phyloP scores from a whole-genome alignment of 1,140 invertebrate genomes.

The Nasonia vitripennis region DNA sequence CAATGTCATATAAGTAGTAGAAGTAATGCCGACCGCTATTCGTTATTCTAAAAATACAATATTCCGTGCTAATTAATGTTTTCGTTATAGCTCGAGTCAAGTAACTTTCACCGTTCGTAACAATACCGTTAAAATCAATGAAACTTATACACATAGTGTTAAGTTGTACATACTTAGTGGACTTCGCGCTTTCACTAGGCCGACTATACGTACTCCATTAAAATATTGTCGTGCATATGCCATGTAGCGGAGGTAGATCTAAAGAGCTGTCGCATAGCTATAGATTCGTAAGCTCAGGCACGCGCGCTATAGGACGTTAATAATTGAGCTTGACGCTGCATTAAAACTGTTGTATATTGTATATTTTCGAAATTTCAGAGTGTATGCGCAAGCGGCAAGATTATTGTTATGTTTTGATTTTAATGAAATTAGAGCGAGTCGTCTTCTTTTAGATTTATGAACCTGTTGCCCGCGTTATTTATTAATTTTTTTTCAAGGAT shows the following conservation, averaged over 20 bases:
- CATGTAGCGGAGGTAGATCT: not conserved
- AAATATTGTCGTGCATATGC: not conserved
- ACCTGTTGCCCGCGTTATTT: too few relatives aligned
- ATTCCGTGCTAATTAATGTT: too few relatives aligned
- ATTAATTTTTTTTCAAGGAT: too few relatives aligned
- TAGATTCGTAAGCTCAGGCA: not conserved
- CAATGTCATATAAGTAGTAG: too few relatives aligned
- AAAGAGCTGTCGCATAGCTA: not conserved
- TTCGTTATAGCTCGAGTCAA: too few relatives aligned
- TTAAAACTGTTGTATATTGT: not conserved
- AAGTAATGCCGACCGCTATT: too few relatives aligned
- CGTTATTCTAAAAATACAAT: too few relatives aligned
- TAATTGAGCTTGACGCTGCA: not conserved
- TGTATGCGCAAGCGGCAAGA: too few relatives aligned
- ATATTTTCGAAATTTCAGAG: not conserved
- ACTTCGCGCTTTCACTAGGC: conserved; percentile 5
- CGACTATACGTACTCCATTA: not conserved
- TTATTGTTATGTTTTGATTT: too few relatives aligned
- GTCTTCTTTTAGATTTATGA: too few relatives aligned
- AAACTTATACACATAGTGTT: conserved; percentile 14
- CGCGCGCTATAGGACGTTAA: not conserved
- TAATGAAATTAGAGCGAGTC: too few relatives aligned
- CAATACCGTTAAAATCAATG: not conserved
- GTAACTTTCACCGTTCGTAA: too few relatives aligned
- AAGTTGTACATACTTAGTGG: not conserved